Percentiles rank a stretch among this genome's conserved stretches.
Conservation (phyloP, 1,140 invertebrate species). For the Rhagoletis pomonella region DNA sequence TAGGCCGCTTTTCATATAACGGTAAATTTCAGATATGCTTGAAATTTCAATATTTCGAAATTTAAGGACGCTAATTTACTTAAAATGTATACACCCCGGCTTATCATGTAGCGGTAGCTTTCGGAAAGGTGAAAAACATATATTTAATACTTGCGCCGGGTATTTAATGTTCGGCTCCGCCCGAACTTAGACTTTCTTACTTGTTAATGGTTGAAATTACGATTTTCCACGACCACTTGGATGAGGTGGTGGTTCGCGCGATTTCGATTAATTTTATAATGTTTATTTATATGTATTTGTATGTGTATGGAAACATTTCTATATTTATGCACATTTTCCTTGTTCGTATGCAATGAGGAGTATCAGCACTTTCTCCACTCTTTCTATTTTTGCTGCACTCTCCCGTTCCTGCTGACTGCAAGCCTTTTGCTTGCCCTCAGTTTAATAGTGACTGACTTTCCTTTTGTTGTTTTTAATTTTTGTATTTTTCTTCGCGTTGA, state of each 20-base stretch:
- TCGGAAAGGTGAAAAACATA: too few relatives aligned
- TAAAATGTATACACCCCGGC: too few relatives aligned
- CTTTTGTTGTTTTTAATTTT: background rate
- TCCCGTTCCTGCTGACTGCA: background rate
- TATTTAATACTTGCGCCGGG: too few relatives aligned
- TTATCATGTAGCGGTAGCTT: too few relatives aligned
- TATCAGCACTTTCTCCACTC: conserved; percentile 10
- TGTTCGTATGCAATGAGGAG: background rate
- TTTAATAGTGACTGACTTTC: background rate
- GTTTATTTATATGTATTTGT: background rate
- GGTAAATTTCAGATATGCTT: too few relatives aligned
- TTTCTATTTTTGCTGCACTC: background rate
- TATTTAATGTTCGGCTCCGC: too few relatives aligned
- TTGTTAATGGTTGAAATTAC: background rate
- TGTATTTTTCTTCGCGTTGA: conserved; percentile 15
- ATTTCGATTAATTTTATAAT: background rate
- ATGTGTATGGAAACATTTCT: background rate
- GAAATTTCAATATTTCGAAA: too few relatives aligned
- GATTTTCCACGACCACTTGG: conserved; percentile 20
- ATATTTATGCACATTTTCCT: conserved; percentile 1
- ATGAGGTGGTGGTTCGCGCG: background rate
- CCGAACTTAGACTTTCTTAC: too few relatives aligned
- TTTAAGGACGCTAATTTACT: too few relatives aligned
- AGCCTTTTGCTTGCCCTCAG: background rate
- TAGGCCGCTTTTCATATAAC: too few relatives aligned